Percentiles rank a stretch among this genome's conserved stretches.
phyloP scores from a whole-genome alignment of 2,888 invertebrate genomes.

The Rhingia campestris region DNA sequence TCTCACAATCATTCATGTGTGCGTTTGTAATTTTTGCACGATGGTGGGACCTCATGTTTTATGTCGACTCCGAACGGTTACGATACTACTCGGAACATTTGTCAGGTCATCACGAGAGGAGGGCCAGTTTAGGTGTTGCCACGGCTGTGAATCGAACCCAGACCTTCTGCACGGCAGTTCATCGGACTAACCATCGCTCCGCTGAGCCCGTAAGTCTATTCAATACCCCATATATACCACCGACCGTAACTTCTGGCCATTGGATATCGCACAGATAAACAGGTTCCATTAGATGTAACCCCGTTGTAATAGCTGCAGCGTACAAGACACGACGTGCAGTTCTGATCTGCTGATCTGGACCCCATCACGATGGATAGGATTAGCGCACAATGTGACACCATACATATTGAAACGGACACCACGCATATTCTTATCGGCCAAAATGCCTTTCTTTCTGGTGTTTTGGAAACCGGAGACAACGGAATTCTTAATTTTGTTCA shows the following conservation, averaged over 20 bases:
- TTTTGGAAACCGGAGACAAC: conserved; percentile 99
- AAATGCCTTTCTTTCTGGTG: conserved; percentile 99
- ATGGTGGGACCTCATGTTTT: no score
- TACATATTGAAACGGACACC: conserved; percentile 99
- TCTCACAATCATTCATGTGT: no score
- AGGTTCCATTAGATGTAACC: conserved; percentile 98
- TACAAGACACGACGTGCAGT: conserved; percentile 98
- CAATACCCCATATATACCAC: conserved; percentile 99
- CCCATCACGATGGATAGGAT: conserved; percentile 99
- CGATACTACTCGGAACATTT: no score
- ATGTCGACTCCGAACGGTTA: no score
- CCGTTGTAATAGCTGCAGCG: conserved; percentile 96
- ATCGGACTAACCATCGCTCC: no score
- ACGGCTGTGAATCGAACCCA: no score
- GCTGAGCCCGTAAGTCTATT: no score
- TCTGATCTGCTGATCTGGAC: conserved; percentile 99
- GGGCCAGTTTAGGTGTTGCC: no score
- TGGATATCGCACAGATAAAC: conserved; percentile 99
- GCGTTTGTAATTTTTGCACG: no score
- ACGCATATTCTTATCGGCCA: conserved; percentile 99
- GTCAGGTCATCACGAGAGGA: no score
- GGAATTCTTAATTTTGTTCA: conserved; percentile 99
- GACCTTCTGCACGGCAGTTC: no score
- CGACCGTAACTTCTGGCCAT: conserved; percentile 97
- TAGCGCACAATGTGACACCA: conserved; percentile 99